Evolutionary conservation across 1,140 invertebrate genomes (phyloP), one percentile per base, ranked within the genome.

Genomic region (Acromyrmex echinatior): DNA sequence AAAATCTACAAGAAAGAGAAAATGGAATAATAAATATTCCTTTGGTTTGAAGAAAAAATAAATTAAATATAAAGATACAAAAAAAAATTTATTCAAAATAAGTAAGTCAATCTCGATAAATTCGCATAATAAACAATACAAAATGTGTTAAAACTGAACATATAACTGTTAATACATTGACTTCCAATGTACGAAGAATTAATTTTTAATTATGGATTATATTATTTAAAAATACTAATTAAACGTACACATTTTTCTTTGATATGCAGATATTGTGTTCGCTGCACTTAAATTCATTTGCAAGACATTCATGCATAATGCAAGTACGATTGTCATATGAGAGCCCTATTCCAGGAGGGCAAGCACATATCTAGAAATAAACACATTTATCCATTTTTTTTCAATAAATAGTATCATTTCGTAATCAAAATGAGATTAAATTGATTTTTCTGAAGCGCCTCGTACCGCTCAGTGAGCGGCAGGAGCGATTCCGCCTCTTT

Each of bases 231-330:
- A 56, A 25, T 18, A 25, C 16, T 35, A 0, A 21, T 45, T 35
- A 18, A 79, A 58, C 35, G 0, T 90, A 94, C 93, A 76, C 90
- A 84, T 93, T 80, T 2, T 78, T 25, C 6, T 53, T 78, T 35
- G 90, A 76, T 51, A 97, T 96, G 91, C 96, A 97, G 63, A 95
- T 0, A 35, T 7, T 91, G 35, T 93, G 95, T 0, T 88, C 87
- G 0, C 63, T 12, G 91, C 97, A 97, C 89, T 96, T 95, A 53
- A 96, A 95, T 88, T 97, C 96, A 56, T 96, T 96, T 1, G 79
- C 25, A 0, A 93, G 92, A 66, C 97, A 97, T 2, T 31, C 16
- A 0, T 14, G 0, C 65, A 94, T 92, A 92, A 90, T 84, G 88
- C 97, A 98, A 1, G 94, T 96, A 6, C 90, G 92, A 56, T 96